Evolutionary conservation across 2,113 vertebrate species (phyloP), one percentile per base, ranked within the genome.

Genomic region (Brachypodius melanocephalos): DNA sequence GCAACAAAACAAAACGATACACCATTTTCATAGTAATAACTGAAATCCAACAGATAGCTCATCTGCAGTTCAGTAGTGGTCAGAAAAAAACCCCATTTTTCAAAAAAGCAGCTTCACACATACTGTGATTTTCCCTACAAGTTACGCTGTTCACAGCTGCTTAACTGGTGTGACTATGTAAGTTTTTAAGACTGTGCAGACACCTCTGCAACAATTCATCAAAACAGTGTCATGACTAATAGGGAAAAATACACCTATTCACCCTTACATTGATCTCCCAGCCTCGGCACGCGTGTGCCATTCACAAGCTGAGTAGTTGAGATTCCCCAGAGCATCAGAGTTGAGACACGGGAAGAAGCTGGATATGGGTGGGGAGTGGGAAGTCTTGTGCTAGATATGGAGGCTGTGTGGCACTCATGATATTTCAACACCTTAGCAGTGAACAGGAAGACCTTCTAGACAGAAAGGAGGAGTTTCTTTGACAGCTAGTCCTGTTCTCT

Each of bases 251-350:
- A 31, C 16, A 85, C 66, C 58, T 89, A 11, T 45, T 48, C 54
- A 62, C 28, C n/a, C 31, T 54, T 34, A 26, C 11, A 5, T 4
- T 71, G 73, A 51, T 89, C 32, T 89, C 24, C 17, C 28, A 71
- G 68, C 34, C n/a, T 89, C 0, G 0, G 52, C 40, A 69, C 0
- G 0, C 24, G 15, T 51, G 65, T 3, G 4, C 51, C 14, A 2
- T 61, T 55, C 4, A 6, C 0, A 2, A 71, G 32, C 26, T 36
- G 69, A 55, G 51, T 16, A 21, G 51, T 2, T 77, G 34, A 81
- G 43, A 19, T 40, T 68, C 40, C 79, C 16, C 66, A 59, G 72
- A 80, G 51, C n/a, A 26, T 83, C 14, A 3, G 62, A 54, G 25
- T 22, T 2, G 4, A 36, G 73, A 28, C 16, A 43, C n/a, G n/a